phyloP scores from a whole-genome alignment of 2,888 invertebrate genomes.

The Dicycla oo region DNA sequence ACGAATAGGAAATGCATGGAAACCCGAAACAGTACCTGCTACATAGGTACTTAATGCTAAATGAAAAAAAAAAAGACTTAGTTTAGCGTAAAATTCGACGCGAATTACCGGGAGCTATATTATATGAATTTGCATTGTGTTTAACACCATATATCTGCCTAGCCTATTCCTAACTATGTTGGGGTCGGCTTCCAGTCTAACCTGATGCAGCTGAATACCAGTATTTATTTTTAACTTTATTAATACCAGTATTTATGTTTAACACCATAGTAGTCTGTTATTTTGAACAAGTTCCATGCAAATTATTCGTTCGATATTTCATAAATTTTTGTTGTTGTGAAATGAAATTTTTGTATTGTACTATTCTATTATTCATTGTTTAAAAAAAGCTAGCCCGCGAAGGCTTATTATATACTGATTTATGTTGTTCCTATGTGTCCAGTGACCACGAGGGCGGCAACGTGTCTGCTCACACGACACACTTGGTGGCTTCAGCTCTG shows the following conservation, averaged over 20 bases:
- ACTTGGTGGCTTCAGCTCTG: conserved; percentile 97
- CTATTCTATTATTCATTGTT: neutral
- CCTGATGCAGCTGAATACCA: no score
- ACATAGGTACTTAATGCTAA: neutral
- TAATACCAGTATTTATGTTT: no score
- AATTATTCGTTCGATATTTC: conserved; percentile 40
- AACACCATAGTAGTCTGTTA: neutral
- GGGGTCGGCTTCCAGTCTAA: no score
- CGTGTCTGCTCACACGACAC: conserved; percentile 98
- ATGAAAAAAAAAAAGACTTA: neutral
- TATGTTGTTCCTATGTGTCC: conserved; percentile 57
- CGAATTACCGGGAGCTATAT: neutral
- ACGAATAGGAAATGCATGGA: no score
- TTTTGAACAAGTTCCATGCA: conserved; percentile 22
- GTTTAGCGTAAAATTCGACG: neutral
- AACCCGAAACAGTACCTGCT: no score
- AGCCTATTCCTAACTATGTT: no score
- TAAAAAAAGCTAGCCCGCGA: neutral
- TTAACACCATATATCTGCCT: neutral
- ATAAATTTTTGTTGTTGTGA: conserved; percentile 2
- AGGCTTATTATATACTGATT: neutral
- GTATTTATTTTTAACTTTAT: no score
- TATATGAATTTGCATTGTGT: neutral
- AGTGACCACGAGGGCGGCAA: conserved; percentile 99
- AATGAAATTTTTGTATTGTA: neutral